phyloP scores from a whole-genome alignment of 2,797 vertebrate genomes.

The Lepidocolaptes lacrymiger region DNA sequence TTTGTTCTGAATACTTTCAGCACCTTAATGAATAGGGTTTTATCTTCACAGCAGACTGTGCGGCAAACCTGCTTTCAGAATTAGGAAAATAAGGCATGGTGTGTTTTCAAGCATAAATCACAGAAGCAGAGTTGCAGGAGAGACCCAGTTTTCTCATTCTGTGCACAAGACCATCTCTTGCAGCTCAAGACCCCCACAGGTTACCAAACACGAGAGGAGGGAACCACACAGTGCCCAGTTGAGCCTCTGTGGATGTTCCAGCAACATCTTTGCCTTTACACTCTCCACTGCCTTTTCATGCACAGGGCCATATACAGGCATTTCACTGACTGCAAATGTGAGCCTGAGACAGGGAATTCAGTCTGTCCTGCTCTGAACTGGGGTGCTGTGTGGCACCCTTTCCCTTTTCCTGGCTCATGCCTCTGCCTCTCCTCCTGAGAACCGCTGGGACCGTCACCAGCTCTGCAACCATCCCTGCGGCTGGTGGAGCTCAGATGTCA shows the following conservation, averaged over 20 bases:
- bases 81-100: not conserved
- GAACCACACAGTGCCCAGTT: accelerated
- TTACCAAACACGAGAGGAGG: not conserved
- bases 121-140: not conserved
- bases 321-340: not conserved
- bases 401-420: not conserved
- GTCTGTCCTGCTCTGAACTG: not conserved
- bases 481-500: not conserved
- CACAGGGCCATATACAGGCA: accelerated
- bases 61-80: not conserved
- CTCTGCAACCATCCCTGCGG: not conserved
- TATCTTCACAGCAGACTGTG: not conserved
- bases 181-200: not conserved
- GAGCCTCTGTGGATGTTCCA: not conserved
- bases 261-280: not conserved
- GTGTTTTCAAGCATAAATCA: not conserved
- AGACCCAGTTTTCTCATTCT: not conserved
- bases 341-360: not conserved
- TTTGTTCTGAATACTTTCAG: not conserved
- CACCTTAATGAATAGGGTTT: not conserved
- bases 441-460: accelerated
- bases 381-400: too few species aligned
- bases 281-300: not conserved
- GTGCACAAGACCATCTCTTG: not conserved
- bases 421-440: not conserved